Base-by-base conservation (phyloP, 2,888 invertebrate genomes). In the Leptinotarsa peninsularis region DNA sequence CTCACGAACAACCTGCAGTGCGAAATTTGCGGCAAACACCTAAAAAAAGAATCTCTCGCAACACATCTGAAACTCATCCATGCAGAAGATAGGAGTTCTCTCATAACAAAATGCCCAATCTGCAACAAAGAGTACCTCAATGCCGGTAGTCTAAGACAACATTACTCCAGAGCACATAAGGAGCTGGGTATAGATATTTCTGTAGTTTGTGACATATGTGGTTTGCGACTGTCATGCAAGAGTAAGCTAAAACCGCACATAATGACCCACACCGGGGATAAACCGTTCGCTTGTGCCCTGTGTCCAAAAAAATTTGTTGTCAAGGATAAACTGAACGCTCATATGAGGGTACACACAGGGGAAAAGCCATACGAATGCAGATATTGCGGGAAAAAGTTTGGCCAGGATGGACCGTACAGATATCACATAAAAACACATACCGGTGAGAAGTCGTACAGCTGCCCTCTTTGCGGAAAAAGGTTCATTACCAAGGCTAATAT, bases 391-490 rank as follows among this genome's bases (percentile, higher is more conserved):
- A 85, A 77, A 23, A 72, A 66, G 58, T 74, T 74, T 21, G 72
- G 66, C 17, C 69, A 72, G 17, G 33, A 54, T 17, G 72, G 72
- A 10, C 66, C 72, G 17, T 72, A 60, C 49, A 82, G 71, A 1
- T 79, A 81, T 18, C 85, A 85, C 74, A 75, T 82, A 60, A 77
- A 83, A 56, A 58, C 72, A 17, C 82, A 83, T 68, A 81, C 77
- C 7, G 82, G 82, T 1, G 79, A 82, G 71, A 80, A 77, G 14
- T 80, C 81, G 0, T 78, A 77, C 60, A 52, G 49, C 4, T 81
- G 75, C 23, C 58, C 49, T 21, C 72, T 78, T 66, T 80, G 79
- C 69, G 78, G 60, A 7, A 91, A 91, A 83, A 91, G 91, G n/a
- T 92, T 92, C 86, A 78, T 77, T 50, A 77, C 77, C 3, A 75